A percentile compares a stretch with the other conserved stretches of the same genome.
Evolutionary conservation across 1,140 invertebrate species (phyloP).

Genomic region (Trinorchestia longiramus): DNA sequence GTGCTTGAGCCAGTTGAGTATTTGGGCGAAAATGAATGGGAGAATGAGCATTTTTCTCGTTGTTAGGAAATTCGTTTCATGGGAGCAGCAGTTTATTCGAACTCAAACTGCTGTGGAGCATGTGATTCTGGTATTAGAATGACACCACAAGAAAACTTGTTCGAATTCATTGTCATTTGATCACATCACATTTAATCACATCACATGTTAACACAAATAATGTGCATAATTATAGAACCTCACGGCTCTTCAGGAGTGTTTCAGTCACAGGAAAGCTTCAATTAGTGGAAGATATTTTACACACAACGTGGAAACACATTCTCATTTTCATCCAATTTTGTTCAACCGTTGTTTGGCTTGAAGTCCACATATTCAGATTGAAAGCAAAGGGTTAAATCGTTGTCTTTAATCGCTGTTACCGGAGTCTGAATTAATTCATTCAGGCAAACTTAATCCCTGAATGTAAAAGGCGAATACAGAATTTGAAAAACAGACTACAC

Average conservation of each 20-base stretch:
- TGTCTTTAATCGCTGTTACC: too few species aligned
- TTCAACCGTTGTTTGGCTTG: neutral
- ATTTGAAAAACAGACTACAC: too few species aligned
- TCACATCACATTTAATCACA: neutral
- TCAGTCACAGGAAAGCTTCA: neutral
- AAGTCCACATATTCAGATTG: neutral
- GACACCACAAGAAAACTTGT: neutral
- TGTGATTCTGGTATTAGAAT: neutral
- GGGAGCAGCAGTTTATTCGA: neutral
- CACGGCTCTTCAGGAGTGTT: neutral
- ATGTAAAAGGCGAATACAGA: too few species aligned
- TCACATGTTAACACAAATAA: too few species aligned
- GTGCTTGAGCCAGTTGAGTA: neutral
- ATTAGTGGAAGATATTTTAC: neutral
- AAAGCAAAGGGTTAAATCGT: too few species aligned
- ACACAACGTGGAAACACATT: neutral
- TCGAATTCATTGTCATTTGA: neutral
- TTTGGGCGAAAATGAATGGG: neutral
- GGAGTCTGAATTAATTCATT: too few species aligned
- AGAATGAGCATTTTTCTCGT: neutral
- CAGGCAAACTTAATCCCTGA: too few species aligned
- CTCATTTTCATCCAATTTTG: too few species aligned
- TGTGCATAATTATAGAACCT: neutral
- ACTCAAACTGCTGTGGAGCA: neutral
- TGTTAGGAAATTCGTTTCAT: neutral